phyloP scores from a whole-genome alignment of 2,113 vertebrate species.

The Gallinago jamesoni region DNA sequence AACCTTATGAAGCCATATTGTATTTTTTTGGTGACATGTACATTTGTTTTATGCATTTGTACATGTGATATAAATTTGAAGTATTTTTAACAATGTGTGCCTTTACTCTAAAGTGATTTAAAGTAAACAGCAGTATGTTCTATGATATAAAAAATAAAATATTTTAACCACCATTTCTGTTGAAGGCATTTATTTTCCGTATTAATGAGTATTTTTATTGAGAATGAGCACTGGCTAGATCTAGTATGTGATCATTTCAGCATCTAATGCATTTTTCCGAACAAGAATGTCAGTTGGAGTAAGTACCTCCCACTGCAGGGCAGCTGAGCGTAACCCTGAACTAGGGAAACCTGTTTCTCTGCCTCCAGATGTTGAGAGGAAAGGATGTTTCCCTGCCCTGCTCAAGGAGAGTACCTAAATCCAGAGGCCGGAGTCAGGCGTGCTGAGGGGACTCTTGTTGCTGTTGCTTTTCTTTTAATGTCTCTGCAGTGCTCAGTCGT shows the following conservation, averaged over 20 bases:
- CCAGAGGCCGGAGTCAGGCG: neutral
- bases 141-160: conserved; percentile 67
- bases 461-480: neutral
- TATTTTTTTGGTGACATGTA: conserved; percentile 62
- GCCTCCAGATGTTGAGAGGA: neutral
- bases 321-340: neutral
- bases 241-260: neutral
- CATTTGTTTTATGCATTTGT: conserved; percentile 65
- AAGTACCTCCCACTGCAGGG: neutral
- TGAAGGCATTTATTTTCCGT: conserved; percentile 42
- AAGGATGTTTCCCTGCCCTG: neutral
- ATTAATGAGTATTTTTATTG: neutral
- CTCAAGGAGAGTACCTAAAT: accelerated
- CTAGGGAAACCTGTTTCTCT: neutral
- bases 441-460: neutral
- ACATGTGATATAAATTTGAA: conserved; percentile 59
- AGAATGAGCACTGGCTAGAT: neutral
- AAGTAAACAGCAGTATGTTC: conserved; percentile 65
- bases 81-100: conserved; percentile 67
- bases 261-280: neutral
- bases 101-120: conserved; percentile 64
- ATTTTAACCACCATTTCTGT: conserved; percentile 58
- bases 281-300: neutral
- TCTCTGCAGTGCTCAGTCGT: neutral
- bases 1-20: conserved; percentile 62